Evolutionary conservation across 1,140 invertebrate genomes (phyloP).

Genomic region (Maniola jurtina): DNA sequence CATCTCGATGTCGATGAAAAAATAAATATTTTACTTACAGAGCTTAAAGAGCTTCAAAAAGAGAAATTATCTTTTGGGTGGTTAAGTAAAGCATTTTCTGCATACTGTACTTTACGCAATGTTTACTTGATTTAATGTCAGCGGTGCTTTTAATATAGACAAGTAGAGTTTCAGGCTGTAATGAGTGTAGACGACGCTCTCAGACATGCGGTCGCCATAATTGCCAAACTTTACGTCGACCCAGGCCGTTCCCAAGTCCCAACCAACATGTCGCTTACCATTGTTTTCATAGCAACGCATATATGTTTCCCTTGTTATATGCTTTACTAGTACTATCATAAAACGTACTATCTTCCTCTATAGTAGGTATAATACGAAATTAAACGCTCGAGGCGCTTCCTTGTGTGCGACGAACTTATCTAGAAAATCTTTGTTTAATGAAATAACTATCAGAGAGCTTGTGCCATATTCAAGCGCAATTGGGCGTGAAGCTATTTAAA

Average conservation of each 20-base stretch:
- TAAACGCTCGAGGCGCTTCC: conserved; percentile 36
- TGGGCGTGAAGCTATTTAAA: conserved; percentile 78
- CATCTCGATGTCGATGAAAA: no score
- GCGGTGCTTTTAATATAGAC: conserved; percentile 66
- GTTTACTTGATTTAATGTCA: conserved; percentile 20
- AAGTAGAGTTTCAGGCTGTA: conserved; percentile 67
- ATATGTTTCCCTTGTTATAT: conserved; percentile 41
- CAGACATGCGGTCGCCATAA: conserved; percentile 77
- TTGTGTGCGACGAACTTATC: conserved; percentile 45
- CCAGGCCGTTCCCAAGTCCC: conserved; percentile 48
- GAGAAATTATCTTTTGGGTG: no score
- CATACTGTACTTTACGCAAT: background rate
- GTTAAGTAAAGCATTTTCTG: no score
- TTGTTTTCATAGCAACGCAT: conserved; percentile 66
- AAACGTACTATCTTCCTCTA: background rate
- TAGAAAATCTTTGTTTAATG: conserved; percentile 69
- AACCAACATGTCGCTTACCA: conserved; percentile 63
- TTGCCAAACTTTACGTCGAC: conserved; percentile 73
- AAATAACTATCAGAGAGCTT: conserved; percentile 70
- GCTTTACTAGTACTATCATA: background rate
- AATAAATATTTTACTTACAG: no score
- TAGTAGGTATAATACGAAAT: conserved; percentile 36
- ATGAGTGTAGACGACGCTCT: conserved; percentile 73
- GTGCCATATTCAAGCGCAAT: conserved; percentile 75
- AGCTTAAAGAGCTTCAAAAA: no score